A percentile compares a stretch with the other conserved stretches of the same genome.
Conservation (phyloP, 2,113 vertebrate species). For the Nerophis lumbriciformis region DNA sequence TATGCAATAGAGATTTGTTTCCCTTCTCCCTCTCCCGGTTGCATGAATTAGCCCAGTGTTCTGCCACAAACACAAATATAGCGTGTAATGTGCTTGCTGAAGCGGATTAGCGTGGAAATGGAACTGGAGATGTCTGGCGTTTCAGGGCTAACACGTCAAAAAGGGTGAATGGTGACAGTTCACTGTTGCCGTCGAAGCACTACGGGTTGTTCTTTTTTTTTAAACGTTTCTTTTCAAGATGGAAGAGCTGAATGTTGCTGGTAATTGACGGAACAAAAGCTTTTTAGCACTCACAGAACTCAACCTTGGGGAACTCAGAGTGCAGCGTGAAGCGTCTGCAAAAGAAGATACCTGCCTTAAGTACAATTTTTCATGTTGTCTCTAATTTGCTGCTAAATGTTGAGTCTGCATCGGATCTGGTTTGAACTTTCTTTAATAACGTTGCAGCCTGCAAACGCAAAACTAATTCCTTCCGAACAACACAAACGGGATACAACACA, state of each 20-base stretch:
- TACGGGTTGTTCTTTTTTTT: conserved; percentile 23
- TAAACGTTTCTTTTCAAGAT: conserved; percentile 19
- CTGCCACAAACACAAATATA: conserved; percentile 44
- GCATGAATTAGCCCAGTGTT: conserved; percentile 68
- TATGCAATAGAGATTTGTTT: conserved; percentile 50
- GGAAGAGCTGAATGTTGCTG: conserved; percentile 32
- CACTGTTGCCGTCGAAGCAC: not conserved
- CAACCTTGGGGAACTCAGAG: conserved; percentile 11
- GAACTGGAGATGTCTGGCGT: conserved; percentile 61
- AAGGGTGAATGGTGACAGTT: conserved; percentile 35
- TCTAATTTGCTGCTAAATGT: no score
- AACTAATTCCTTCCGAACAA: no score
- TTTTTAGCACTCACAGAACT: not conserved
- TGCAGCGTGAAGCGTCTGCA: not conserved
- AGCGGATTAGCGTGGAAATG: conserved; percentile 61
- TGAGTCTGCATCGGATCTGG: no score
- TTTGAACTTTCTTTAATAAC: no score
- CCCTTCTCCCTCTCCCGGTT: conserved; percentile 22
- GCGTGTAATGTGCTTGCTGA: conserved; percentile 46
- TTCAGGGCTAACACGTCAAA: conserved; percentile 47
- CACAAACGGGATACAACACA: no score
- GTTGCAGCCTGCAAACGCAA: no score
- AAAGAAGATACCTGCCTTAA: no score
- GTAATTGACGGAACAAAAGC: not conserved
- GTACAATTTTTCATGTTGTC: no score